Base-by-base conservation (phyloP, 2,888 invertebrate species). In the Dioctria rufipes region DNA sequence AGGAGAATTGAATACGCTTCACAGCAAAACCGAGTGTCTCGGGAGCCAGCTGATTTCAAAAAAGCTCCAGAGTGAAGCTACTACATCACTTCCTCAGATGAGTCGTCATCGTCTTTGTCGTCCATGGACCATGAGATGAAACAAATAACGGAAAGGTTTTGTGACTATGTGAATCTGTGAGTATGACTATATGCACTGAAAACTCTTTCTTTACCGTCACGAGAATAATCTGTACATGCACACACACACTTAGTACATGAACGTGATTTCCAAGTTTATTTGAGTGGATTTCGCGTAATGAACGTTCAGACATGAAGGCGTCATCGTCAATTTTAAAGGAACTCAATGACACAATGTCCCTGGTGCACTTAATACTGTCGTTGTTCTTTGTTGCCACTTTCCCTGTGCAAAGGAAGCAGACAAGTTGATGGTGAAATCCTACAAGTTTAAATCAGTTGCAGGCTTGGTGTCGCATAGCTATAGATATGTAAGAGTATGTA, bases 201-300 rank as follows among this genome's bases (percentile, higher is more conserved):
- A 61, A 46, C 43, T 63, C 37, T 77, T 63, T 46, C 43, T 61
- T 13, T 25, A 0, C 73, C 6, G 43, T 60, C 25, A 25, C 25
- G 2, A 25, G 25, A 25, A 25, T 25, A 25, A 25, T 25, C 25
- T 25, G 25, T 25, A 25, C 0, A 25, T 2, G 25, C 25, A 25
- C 25, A 25, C 25, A 25, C 25, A 25, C 25, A 25, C 25, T 25
- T 25, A 25, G 25, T 25, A 25, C 25, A 25, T 78, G 49, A 66
- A 75, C 60, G 81, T 60, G 73, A 71, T 42, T 39, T 49, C 60
- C 67, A 75, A 79, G 79, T 71, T 78, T 43, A 65, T 51, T 81
- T 75, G 78, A 78, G 73, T 81, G 78, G 80, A 54, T 79, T 81
- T 43, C 63, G 65, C 51, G 78, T 82, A 82, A 80, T 80, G 82